A percentile compares a stretch with the other conserved stretches of the same genome.
Evolutionary conservation across 1,140 invertebrate genomes (phyloP).

Genomic region (Leptopilina clavipes): DNA sequence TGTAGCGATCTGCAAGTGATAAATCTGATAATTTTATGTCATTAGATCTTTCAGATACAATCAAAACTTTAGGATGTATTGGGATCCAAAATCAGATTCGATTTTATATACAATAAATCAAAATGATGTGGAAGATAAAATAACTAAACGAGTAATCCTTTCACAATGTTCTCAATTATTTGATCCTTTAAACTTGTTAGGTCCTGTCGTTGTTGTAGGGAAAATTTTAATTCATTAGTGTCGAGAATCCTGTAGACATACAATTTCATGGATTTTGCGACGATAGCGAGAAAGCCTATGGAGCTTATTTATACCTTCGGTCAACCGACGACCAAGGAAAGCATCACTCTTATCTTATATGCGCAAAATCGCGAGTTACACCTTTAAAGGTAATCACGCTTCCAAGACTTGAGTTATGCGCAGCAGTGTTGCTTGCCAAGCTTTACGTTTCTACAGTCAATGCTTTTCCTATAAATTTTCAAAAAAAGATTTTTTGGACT

Average conservation of each 20-base stretch:
- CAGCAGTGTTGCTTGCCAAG: slow-evolving; percentile 25
- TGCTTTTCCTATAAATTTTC: neutral
- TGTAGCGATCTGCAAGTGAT: neutral
- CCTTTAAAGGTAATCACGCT: slow-evolving; percentile 39
- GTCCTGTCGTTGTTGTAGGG: slow-evolving; percentile 20
- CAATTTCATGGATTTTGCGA: slow-evolving; percentile 45
- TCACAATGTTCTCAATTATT: slow-evolving; percentile 40
- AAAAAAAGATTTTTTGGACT: slow-evolving; percentile 21
- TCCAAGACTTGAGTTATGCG: slow-evolving; percentile 41
- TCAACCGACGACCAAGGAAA: neutral
- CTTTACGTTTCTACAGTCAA: neutral
- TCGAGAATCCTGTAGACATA: neutral
- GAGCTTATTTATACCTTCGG: slow-evolving; percentile 39
- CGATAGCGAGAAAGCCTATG: slow-evolving; percentile 37
- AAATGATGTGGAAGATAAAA: neutral
- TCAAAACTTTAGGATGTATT: slow-evolving; percentile 36
- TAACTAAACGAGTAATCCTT: slow-evolving; percentile 38
- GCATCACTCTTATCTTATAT: slow-evolving; percentile 3
- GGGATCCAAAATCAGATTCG: slow-evolving; percentile 34
- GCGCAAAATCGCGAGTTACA: slow-evolving; percentile 36
- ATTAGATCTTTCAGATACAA: neutral
- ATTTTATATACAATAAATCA: slow-evolving; percentile 8
- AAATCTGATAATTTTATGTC: neutral
- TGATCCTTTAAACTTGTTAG: slow-evolving; percentile 34
- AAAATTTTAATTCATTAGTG: slow-evolving; percentile 36